Conservation (phyloP, 2,797 vertebrate species). For the Sebastiscus tertius region DNA sequence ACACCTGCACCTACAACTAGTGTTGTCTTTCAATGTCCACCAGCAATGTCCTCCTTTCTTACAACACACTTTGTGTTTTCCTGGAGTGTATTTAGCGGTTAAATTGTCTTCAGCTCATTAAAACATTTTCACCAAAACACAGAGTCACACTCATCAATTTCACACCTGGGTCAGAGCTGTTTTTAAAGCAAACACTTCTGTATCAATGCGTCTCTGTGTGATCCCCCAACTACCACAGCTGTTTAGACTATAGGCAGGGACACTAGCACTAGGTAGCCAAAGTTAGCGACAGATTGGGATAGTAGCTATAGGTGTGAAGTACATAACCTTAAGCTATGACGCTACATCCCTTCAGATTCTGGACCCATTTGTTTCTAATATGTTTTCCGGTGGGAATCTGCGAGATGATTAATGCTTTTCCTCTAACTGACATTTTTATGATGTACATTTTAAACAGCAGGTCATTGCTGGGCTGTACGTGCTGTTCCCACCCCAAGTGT, state of each 20-base stretch:
- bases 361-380: conserved; percentile 48
- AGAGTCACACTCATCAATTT: conserved; percentile 5
- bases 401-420: conserved; percentile 55
- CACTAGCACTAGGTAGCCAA: not conserved
- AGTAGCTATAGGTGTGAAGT: not conserved
- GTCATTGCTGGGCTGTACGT: conserved; percentile 28
- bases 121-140: conserved; percentile 24
- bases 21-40: not conserved
- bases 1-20: conserved; percentile 15
- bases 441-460: conserved; percentile 53
- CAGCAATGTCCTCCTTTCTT: not conserved
- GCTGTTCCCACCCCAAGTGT: conserved; percentile 40
- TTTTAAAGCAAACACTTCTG: conserved; percentile 38
- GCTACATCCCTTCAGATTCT: conserved; percentile 10
- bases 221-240: not conserved
- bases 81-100: not conserved
- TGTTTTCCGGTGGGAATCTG: conserved; percentile 34
- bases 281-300: not conserved
- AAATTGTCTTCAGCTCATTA: conserved; percentile 21
- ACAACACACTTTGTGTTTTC: not conserved
- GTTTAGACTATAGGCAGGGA: not conserved
- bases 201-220: conserved; percentile 4
- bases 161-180: conserved; percentile 24
- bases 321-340: conserved; percentile 5
- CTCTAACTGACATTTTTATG: conserved; percentile 55